Evolutionary conservation across 2,797 vertebrate genomes (phyloP).

Genomic region (Micromesistius poutassou): DNA sequence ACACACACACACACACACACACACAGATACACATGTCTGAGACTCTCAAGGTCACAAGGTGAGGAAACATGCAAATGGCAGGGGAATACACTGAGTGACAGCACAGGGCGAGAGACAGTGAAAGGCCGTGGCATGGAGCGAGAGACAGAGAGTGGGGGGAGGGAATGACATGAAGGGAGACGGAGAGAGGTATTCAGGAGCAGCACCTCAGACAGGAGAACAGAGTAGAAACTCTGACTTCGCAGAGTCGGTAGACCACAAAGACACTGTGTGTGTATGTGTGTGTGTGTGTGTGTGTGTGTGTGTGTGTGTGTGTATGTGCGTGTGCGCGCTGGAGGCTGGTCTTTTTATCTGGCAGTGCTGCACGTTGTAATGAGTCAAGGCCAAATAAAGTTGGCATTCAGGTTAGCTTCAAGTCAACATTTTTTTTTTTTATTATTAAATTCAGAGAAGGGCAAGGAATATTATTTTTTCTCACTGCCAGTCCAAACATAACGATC

Average conservation of each 20-base stretch:
- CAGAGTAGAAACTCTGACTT: conserved; percentile 27
- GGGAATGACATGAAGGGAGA: neutral
- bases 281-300: too few relatives aligned
- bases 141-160: conserved; percentile 29
- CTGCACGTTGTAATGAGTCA: neutral
- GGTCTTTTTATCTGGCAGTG: neutral
- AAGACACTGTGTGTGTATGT: too few relatives aligned
- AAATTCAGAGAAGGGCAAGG: neutral
- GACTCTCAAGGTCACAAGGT: neutral
- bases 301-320: too few relatives aligned
- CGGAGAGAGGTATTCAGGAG: neutral
- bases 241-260: too few relatives aligned
- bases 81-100: conserved; percentile 1
- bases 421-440: neutral
- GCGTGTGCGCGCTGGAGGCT: neutral
- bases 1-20: neutral
- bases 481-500: neutral
- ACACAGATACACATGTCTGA: neutral
- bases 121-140: neutral
- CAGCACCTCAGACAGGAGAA: conserved; percentile 41
- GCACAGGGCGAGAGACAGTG: conserved; percentile 6
- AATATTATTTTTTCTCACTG: neutral
- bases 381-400: neutral
- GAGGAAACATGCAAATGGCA: neutral
- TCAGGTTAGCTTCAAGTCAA: neutral